Base-by-base conservation (phyloP, 2,797 vertebrate species). In the Poeciliopsis infans region DNA sequence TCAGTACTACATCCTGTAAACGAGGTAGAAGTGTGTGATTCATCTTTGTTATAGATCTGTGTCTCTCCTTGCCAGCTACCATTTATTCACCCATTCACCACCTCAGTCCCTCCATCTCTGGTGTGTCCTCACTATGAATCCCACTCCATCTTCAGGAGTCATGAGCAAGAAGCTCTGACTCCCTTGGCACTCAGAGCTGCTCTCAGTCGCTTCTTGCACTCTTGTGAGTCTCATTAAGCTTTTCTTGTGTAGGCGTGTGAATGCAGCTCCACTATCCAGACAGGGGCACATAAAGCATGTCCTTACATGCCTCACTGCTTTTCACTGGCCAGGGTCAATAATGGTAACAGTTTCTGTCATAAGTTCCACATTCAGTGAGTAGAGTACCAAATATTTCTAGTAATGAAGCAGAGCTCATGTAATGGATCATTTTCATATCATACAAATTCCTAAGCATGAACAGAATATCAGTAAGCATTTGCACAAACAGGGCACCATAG, bases 241-340 rank as follows among this genome's bases (percentile, higher is more conserved):
- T 57, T 74, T 74, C 36, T 36, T 20, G n/a, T 75, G 55, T 75
- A 20, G 57, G 45, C 43, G 41, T 75, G 43, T 47, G 46, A 3
- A 36, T 39, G 61, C 59, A 66, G 59, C 28, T 25, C 11, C 59
- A 66, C 43, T 39, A 4, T 16, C 18, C 74, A 66, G 59, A 46
- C 74, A 75, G 5, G 20, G 55, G 2, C 41, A 61, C 25, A 45
- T 43, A 25, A 61, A 75, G 55, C 57, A 13, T 23, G 8, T 28
- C 57, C 74, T 66, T 23, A 66, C 43, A 76, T 36, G 59, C 59
- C 43, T 66, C 59, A 36, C 18, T 36, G 59, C 57, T 76, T 76
- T 28, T n/a, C 74, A 76, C 31, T 66, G 43, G n/a, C 59, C 74
- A 47, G 43, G 45, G 53, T 64, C 55, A 28, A 64, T 4, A 20